Evolutionary conservation across 2,113 vertebrate genomes (phyloP).

Genomic region (Sebastes fasciatus): DNA sequence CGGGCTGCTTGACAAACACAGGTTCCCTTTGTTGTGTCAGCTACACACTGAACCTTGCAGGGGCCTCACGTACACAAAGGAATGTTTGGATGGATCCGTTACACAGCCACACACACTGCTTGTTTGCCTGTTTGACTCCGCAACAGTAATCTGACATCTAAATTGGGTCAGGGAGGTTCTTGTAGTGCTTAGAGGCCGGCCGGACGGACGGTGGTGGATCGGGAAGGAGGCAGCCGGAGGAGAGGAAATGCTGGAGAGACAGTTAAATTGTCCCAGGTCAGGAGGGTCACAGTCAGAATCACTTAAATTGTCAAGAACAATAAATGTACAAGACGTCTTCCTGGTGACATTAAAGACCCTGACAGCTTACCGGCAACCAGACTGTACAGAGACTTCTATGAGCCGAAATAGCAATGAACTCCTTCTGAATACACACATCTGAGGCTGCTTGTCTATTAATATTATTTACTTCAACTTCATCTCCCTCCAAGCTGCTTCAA

Average conservation of each 20-base stretch:
- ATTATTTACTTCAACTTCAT: slow-evolving; percentile 49
- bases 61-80: slow-evolving; percentile 79
- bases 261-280: slow-evolving; percentile 38
- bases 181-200: slow-evolving; percentile 30
- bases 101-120: slow-evolving; percentile 72
- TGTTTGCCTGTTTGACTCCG: slow-evolving; percentile 77
- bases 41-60: slow-evolving; percentile 73
- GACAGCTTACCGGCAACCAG: slow-evolving; percentile 21
- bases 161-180: slow-evolving; percentile 64
- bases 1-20: slow-evolving; percentile 73
- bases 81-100: slow-evolving; percentile 80
- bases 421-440: slow-evolving; percentile 22
- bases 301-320: slow-evolving; percentile 42
- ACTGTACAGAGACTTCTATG: background rate
- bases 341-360: slow-evolving; percentile 23
- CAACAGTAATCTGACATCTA: slow-evolving; percentile 74
- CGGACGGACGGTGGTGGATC: slow-evolving; percentile 12
- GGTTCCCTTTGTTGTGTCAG: slow-evolving; percentile 80
- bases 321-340: slow-evolving; percentile 6
- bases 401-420: slow-evolving; percentile 12
- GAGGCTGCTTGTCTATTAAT: slow-evolving; percentile 11
- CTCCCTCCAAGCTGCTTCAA: slow-evolving; percentile 25
- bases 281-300: slow-evolving; percentile 35
- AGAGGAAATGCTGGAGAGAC: slow-evolving; percentile 39
- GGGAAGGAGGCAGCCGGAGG: slow-evolving; percentile 32